Base-by-base conservation (phyloP, 2,113 vertebrate species). In the Nannospalax galili region DNA sequence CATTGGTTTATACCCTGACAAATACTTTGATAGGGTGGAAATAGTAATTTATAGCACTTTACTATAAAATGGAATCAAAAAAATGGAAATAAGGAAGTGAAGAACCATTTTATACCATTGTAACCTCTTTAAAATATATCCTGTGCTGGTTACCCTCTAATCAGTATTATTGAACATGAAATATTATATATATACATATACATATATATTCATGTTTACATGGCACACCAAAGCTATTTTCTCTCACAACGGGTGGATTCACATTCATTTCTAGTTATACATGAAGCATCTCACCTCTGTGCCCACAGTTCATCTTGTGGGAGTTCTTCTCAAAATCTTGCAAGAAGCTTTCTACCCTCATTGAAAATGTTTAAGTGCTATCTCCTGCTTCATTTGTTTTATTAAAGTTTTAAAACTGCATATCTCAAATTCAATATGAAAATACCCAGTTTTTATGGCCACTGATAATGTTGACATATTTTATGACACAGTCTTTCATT, bases 21-120 rank as follows among this genome's bases (percentile, higher is more conserved):
- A 97, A 97, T 97, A 94, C 96, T 98, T 98, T 60, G 6, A 75
- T 60, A 60, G 90, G 97, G 95, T 92, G 96, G 96, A 97, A 88
- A 91, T 79, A 93, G 67, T 96, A 93, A 97, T 95, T 96, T 96
- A 95, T 96, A 97, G 97, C 98, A 97, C 90, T 97, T 92, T 91
- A 4, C 37, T 60, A 4, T 72, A 45, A 72, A 37, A 45, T n/a
- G 60, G 58, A 91, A 58, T 81, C 32, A 28, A 4, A 74, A 78
- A 96, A 94, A 62, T 80, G n/a, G 69, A 89, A 84, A 56, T 37
- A 67, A 62, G 62, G 35, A 35, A 24, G 19, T 62, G 26, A 45
- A 60, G 35, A 92, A 69, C 32, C 93, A 98, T 98, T 98, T 98
- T 98, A 97, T 98, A 98, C 95, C 97, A 92, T 98, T 98, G 78